Conservation (phyloP, 2,797 vertebrate species). For the Miichthys miiuy region DNA sequence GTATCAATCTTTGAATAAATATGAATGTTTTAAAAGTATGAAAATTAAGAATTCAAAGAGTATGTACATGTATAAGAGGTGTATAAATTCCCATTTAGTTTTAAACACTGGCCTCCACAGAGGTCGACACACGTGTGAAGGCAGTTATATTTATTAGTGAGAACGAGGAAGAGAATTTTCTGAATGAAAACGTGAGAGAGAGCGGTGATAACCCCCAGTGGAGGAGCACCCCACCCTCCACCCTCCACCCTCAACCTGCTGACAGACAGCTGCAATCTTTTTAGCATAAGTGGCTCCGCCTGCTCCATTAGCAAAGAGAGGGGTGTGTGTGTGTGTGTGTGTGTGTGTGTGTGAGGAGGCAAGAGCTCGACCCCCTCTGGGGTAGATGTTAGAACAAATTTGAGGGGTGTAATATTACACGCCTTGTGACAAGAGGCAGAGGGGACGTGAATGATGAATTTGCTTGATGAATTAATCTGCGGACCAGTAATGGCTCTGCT, state of each 20-base stretch:
- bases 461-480: constrained; percentile 87
- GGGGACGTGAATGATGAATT: constrained; percentile 81
- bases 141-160: neutral
- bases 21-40: too few species aligned
- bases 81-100: neutral
- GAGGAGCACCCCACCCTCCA: constrained; percentile 34
- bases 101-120: neutral
- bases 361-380: constrained; percentile 64
- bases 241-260: constrained; percentile 51
- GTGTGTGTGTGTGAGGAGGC: constrained; percentile 20
- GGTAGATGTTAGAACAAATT: constrained; percentile 88
- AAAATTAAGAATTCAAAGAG: neutral
- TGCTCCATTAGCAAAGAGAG: constrained; percentile 80
- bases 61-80: too few species aligned
- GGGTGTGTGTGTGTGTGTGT: constrained; percentile 45
- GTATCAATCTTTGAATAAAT: too few species aligned
- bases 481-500: constrained; percentile 80
- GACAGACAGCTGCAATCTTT: constrained; percentile 80
- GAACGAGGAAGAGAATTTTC: constrained; percentile 3
- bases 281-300: constrained; percentile 87
- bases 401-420: constrained; percentile 88
- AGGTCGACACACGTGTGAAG: neutral
- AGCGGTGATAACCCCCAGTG: constrained; percentile 56
- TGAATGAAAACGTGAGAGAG: constrained; percentile 49
- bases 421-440: constrained; percentile 81